Base-by-base conservation (phyloP, 1,140 invertebrate species). In the Panagrolaimus sp. region DNA sequence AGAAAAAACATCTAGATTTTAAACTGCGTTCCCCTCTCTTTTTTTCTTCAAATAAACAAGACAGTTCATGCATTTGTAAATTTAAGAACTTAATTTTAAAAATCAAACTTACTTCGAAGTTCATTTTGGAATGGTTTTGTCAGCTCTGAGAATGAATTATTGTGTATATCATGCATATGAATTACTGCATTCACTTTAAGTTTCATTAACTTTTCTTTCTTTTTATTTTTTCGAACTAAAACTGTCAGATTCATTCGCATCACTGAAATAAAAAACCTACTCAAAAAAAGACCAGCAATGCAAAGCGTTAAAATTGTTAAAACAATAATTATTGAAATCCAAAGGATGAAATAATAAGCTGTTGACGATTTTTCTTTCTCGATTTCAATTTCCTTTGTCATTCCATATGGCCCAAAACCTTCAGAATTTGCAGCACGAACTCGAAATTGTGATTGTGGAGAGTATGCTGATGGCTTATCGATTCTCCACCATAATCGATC, bases 401-500 rank as follows among this genome's bases (percentile, higher is more conserved):
- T 79, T n/a, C 68, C 80, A 65, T 81, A 82, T 5, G 72, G 68
- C 13, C 80, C 80, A 48, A 82, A 81, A 20, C 80, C 80, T 69
- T 82, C 81, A 43, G 70, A 57, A 70, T 82, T 82, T 0, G 77
- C 81, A 23, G 80, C 80, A 25, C 80, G 64, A 9, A 82, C 80
- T 51, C 80, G 69, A 38, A 80, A 81, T 45, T 71, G 67, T n/a
- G 69, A 66, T 69, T 71, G 67, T n/a, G 48, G 27, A 20, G 67
- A 53, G 1, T 62, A 63, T 16, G 70, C 68, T 14, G 25, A 66
- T 23, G 65, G 65, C 20, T 53, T 31, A 13, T 44, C 43, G 42
- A 66, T 66, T 43, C 69, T 70, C 71, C 71, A 72, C 42, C 51
- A 46, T 9, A 23, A 23, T 43, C 69, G 63, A 20, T 76, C 75